Evolutionary conservation across 2,888 invertebrate species (phyloP).

Genomic region (Lamellibrachia columna): DNA sequence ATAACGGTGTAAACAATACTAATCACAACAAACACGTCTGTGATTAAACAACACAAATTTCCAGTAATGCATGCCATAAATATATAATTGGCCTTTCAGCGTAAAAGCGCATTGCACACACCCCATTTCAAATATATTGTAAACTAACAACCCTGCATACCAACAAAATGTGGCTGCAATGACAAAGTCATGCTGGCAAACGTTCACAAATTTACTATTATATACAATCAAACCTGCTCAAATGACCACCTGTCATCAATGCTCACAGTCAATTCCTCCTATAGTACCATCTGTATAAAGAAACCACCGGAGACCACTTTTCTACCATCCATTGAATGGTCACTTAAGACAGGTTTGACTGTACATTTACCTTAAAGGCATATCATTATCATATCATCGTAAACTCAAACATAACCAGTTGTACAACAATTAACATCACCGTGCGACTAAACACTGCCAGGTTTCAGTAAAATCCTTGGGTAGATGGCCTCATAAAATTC

Average conservation of each 20-base stretch:
- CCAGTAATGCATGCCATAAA: neutral
- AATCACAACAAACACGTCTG: neutral
- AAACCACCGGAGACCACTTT: too few relatives aligned
- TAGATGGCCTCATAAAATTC: neutral
- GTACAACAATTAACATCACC: neutral
- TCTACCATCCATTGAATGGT: too few relatives aligned
- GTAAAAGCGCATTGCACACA: neutral
- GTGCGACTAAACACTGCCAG: neutral
- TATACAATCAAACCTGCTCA: too few relatives aligned
- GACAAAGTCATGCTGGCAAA: neutral
- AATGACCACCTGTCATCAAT: too few relatives aligned
- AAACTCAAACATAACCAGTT: neutral
- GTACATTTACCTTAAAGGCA: too few relatives aligned
- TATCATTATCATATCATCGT: neutral
- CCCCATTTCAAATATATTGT: neutral
- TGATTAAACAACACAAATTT: neutral
- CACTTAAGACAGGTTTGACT: too few relatives aligned
- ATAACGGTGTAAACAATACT: constrained; percentile 11
- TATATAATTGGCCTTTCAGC: neutral
- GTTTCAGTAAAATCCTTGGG: neutral
- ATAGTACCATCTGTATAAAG: too few relatives aligned
- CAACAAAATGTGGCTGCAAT: neutral
- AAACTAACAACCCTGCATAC: neutral
- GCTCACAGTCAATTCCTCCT: too few relatives aligned
- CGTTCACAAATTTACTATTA: too few relatives aligned